phyloP scores from a whole-genome alignment of 2,113 vertebrate genomes.

The Pygoscelis adeliae region DNA sequence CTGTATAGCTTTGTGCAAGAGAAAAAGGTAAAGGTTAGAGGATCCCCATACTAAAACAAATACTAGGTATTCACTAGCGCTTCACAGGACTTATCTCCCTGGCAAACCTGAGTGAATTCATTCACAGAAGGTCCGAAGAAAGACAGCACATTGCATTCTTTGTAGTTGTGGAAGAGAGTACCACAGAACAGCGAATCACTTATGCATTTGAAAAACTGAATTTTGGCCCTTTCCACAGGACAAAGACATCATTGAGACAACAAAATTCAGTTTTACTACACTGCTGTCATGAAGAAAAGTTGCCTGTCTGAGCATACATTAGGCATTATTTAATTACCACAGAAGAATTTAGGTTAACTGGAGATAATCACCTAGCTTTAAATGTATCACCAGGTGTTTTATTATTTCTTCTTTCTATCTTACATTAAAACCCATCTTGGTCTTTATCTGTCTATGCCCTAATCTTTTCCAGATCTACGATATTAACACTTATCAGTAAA shows the following conservation, averaged over 20 bases:
- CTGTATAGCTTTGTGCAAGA: not conserved
- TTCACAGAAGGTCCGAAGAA: not conserved
- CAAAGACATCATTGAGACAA: not conserved
- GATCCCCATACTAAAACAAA: not conserved
- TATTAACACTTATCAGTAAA: not conserved
- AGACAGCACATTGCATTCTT: not conserved
- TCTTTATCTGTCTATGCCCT: not conserved
- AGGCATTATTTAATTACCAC: not conserved
- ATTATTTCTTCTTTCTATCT: not conserved
- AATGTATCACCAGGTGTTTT: not conserved
- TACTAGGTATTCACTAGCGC: not conserved
- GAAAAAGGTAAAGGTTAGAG: not conserved
- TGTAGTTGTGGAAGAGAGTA: not conserved
- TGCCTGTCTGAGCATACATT: not conserved
- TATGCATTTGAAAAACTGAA: not conserved
- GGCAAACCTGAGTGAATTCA: not conserved
- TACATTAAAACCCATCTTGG: not conserved
- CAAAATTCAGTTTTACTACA: not conserved
- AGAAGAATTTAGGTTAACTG: not conserved
- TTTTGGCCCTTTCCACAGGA: not conserved
- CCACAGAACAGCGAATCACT: not conserved
- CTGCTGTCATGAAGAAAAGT: not conserved
- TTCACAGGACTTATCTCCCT: not conserved
- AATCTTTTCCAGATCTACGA: not conserved
- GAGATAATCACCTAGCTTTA: not conserved